Base-by-base conservation (phyloP, 1,140 invertebrate species). In the Camponotus floridanus region DNA sequence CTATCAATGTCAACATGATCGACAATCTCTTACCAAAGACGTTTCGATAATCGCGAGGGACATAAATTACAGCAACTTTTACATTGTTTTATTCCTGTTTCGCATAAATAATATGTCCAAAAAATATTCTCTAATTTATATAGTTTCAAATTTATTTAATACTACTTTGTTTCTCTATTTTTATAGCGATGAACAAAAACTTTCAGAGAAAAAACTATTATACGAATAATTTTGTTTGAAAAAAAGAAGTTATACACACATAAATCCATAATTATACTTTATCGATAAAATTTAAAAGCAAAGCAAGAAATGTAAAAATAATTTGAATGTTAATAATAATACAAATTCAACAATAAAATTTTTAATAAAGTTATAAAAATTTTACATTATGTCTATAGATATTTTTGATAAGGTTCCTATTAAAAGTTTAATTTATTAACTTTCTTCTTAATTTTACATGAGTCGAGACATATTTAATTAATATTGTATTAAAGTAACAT, bases 341-440 rank as follows among this genome's bases (percentile, higher is more conserved):
- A 33, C 4, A 21, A 21, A 6, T 11, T 6, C 5, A 57, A 18
- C 21, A 70, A 70, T 36, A 31, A 73, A 55, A 55, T 36, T 74
- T 57, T 18, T 21, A n/a, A 55, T 51, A 51, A 73, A 11, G 36
- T 1, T 8, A 33, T 26, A 18, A 33, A 18, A 36, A 73, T 21
- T 73, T 55, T 36, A 74, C 13, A 26, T 74, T 51, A 74, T 39
- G 36, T 39, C 7, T 7, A 2, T 45, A 39, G 11, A 74, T 55
- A 73, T 73, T 74, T n/a, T 59, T 74, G 51, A 36, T 33, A 57
- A 74, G 36, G 9, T 59, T 59, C 3, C 21, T 51, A 51, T 51
- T 18, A 51, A 51, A 51, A 51, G 4, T 51, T 51, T 51, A 51
- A 18, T 5, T 3, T 51, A 18, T 51, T 51, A 15, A 51, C 15